Percentiles rank a stretch among this genome's conserved stretches.
Conservation (phyloP, 2,113 vertebrate genomes). For the Dunckerocampus dactyliophorus region DNA sequence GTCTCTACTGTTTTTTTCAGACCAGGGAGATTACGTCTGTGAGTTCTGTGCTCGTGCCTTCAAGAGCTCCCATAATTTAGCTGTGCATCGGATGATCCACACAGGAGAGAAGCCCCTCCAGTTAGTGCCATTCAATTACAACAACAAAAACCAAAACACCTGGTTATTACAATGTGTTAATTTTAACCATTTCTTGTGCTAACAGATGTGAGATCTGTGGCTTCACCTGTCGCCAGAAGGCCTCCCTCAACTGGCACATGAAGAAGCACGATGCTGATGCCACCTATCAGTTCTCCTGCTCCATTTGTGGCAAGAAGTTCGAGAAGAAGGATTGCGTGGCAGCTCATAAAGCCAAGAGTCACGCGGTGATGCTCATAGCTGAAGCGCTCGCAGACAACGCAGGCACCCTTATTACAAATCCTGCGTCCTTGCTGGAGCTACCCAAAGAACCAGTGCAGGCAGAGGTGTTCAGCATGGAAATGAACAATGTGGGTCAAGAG, state of each 20-base stretch:
- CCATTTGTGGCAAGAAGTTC: constrained; percentile 97
- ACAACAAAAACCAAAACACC: too few relatives aligned
- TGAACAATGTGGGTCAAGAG: constrained; percentile 20
- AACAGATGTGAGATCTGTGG: constrained; percentile 95
- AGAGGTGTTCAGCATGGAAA: constrained; percentile 36
- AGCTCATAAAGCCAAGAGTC: constrained; percentile 96
- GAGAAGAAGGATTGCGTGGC: constrained; percentile 99
- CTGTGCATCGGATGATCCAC: constrained; percentile 98
- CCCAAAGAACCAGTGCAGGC: constrained; percentile 41
- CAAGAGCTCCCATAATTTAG: constrained; percentile 97
- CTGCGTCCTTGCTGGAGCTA: constrained; percentile 78
- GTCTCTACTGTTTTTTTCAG: constrained; percentile 46
- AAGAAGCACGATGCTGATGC: constrained; percentile 97
- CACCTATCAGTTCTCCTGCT: constrained; percentile 97
- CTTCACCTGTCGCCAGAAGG: constrained; percentile 97
- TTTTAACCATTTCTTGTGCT: too few relatives aligned
- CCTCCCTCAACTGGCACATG: constrained; percentile 99
- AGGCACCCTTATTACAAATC: constrained; percentile 89
- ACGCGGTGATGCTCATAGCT: constrained; percentile 93
- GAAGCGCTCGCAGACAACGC: constrained; percentile 94
- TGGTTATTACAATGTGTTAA: background rate
- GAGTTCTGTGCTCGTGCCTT: constrained; percentile 97
- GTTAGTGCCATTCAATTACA: constrained; percentile 72
- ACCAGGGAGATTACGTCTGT: constrained; percentile 98
- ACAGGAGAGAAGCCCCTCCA: constrained; percentile 97